Conservation (phyloP, 2,888 invertebrate species). For the Panzeria rudis region DNA sequence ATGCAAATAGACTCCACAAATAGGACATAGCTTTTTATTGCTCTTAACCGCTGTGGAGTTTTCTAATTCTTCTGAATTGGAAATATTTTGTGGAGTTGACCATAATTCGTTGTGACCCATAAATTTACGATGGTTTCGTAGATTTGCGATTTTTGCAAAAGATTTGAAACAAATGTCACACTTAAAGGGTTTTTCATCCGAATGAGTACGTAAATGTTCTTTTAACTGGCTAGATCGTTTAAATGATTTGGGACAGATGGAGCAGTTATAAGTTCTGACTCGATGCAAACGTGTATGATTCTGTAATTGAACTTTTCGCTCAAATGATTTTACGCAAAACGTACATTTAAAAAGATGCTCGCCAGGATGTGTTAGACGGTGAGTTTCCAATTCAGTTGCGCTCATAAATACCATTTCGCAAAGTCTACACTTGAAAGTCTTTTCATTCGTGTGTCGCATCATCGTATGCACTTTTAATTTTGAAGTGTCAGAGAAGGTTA, state of each 20-base stretch:
- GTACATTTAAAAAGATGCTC: not conserved
- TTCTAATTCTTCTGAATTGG: too few relatives aligned
- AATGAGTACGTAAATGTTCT: not conserved
- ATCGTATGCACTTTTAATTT: not conserved
- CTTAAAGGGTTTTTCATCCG: constrained; percentile 76
- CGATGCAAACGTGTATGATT: not conserved
- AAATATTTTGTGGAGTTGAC: not conserved
- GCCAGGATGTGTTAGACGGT: not conserved
- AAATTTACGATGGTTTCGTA: not conserved
- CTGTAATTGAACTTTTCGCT: not conserved
- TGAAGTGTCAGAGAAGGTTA: not conserved
- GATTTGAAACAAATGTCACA: constrained; percentile 73
- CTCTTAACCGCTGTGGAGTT: too few relatives aligned
- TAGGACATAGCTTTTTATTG: too few relatives aligned
- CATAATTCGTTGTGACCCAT: not conserved
- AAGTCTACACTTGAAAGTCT: not conserved
- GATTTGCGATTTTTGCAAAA: not conserved
- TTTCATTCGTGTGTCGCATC: not conserved
- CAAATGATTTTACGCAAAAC: constrained; percentile 2
- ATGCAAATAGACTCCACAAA: too few relatives aligned
- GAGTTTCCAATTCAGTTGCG: not conserved
- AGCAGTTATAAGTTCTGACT: not conserved
- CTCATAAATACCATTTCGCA: not conserved
- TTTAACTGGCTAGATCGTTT: not conserved
- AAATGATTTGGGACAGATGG: not conserved